These are phyloP conservation scores for Rhodinocichla rosea DNA, from an alignment of 2,113 vertebrate genomes.

Conservation along the genomic window DNA sequence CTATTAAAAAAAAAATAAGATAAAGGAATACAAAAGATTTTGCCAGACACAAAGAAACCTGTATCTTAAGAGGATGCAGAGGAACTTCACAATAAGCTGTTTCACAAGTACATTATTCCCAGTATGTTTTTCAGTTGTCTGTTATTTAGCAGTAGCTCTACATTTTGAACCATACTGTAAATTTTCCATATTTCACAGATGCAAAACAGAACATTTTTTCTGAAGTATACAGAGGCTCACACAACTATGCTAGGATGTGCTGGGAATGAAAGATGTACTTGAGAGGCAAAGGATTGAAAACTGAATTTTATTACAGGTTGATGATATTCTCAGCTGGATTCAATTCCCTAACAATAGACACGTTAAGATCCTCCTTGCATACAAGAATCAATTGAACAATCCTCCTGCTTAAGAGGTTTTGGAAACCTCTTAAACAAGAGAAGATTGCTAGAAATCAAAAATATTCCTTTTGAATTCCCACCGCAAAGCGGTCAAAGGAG, in stretches of 20 bases:
- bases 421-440: neutral
- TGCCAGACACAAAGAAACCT: neutral
- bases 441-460: neutral
- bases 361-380: neutral
- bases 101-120: neutral
- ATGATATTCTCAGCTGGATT: neutral
- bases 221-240: neutral
- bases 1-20: neutral
- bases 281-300: neutral
- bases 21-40: neutral
- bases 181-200: neutral
- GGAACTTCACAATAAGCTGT: neutral
- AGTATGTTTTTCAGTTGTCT: neutral
- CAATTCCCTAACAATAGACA: neutral
- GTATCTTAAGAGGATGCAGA: neutral
- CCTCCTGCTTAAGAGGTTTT: neutral
- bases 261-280: neutral
- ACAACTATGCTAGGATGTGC: neutral
- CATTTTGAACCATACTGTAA: neutral
- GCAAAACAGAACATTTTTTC: neutral
- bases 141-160: neutral
- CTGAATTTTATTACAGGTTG: neutral
- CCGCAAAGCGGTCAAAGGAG: neutral
- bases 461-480: neutral
- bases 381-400: neutral